These are phyloP conservation scores for Pocillopora grandis DNA, from an alignment of 92 coral and sea anemone species.

Conservation along the genomic window DNA sequence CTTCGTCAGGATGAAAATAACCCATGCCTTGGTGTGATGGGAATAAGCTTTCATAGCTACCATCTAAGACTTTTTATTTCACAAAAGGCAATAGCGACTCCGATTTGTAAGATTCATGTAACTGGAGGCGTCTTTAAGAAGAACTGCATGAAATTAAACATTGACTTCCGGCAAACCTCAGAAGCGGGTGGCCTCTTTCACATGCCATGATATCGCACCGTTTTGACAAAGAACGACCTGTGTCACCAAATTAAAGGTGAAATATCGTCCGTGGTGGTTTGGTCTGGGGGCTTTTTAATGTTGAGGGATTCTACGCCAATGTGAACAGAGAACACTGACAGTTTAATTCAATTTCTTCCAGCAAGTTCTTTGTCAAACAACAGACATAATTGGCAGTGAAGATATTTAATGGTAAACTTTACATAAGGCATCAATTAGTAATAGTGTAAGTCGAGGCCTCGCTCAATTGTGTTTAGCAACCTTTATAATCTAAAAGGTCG, in stretches of 20 bases:
- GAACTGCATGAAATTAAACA: neutral
- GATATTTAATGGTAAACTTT: neutral
- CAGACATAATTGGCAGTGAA: neutral
- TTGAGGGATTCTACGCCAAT: neutral
- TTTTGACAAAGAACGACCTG: constrained; percentile 20
- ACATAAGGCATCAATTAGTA: constrained; percentile 12
- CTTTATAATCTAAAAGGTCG: neutral
- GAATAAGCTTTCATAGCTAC: too few species aligned
- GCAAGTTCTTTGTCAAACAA: neutral
- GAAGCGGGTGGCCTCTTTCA: constrained; percentile 15
- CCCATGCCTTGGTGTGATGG: too few species aligned
- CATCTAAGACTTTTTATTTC: too few species aligned
- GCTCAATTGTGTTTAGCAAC: neutral
- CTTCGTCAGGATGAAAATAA: too few species aligned
- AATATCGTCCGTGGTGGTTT: neutral
- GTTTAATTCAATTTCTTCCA: neutral
- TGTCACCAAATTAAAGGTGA: neutral
- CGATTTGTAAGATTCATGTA: too few species aligned
- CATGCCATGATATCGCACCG: neutral
- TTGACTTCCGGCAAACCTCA: neutral
- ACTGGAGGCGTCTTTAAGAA: neutral
- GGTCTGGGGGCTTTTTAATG: neutral
- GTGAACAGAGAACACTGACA: neutral
- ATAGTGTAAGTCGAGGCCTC: neutral
- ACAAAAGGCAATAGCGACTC: too few species aligned